Evolutionary conservation across 2,888 invertebrate genomes (phyloP), one percentile per base, ranked within the genome.

Genomic region (Nomada goodeniana): DNA sequence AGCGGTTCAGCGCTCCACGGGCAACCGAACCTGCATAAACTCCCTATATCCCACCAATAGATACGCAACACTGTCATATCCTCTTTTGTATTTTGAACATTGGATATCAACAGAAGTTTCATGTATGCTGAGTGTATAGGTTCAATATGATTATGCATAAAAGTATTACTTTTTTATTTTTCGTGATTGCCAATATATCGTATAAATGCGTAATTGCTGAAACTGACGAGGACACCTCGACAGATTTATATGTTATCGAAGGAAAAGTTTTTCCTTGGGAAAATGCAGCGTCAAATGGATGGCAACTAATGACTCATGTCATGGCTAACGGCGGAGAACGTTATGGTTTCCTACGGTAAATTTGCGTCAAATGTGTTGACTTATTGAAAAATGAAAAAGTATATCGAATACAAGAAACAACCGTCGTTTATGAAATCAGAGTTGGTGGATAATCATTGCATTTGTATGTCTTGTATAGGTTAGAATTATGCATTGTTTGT

Each of bases 271-370:
- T 96, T 93, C 96, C 97, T 0, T 96, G 96, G 44, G 97, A 97
- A 87, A 95, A 95, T 60, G 94, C 94, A 68, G 94, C 94, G 65
- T 92, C 94, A 15, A 94, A 94, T 9, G 96, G 96, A 89, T 98
- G 98, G 98, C 96, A 97, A 92, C 94, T 96, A 11, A 96, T 96
- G 87, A 97, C 97, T 0, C 95, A 96, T 86, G 95, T 98, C 26
- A 96, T 98, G 92, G 96, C 98, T 10, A 98, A 98, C 92, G 98
- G 98, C 13, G 98, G 98, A 20, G 97, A 98, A 93, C 97, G 96
- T 92, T 95, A 98, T 87, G 98, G 98, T 67, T 98, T 98, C 92
- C 94, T 99, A 20, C 95, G 94, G 96, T 96, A 92, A 91, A 69
- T 23, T 44, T 42, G 44, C 3, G 1, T 52, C 59, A 42, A 23